Conservation (phyloP, 2,888 invertebrate genomes). For the Deilephila porcellus region DNA sequence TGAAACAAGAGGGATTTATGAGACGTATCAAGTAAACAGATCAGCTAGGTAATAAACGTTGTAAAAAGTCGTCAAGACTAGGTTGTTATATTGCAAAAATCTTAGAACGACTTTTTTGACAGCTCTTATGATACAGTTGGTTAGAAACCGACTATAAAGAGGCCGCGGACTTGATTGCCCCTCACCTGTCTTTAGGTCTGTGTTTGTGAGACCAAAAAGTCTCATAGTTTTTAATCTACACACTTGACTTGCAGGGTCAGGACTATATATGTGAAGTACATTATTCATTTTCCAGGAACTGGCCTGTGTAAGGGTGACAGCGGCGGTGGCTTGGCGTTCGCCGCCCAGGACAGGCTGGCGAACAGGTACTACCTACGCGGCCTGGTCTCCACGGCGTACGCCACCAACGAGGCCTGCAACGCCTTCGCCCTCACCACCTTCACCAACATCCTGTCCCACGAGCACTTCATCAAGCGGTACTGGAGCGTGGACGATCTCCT, state of each 20-base stretch:
- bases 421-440: conserved; percentile 58
- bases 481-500: conserved; percentile 31
- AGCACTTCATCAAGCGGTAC: conserved; percentile 58
- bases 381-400: conserved; percentile 65
- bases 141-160: too few relatives aligned
- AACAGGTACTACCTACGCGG: conserved; percentile 68
- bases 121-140: too few relatives aligned
- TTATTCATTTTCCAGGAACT: conserved; percentile 52
- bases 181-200: too few relatives aligned
- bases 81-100: too few relatives aligned
- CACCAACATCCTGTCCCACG: conserved; percentile 61
- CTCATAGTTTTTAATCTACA: too few relatives aligned
- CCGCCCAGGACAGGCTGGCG: conserved; percentile 48
- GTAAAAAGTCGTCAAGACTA: too few relatives aligned
- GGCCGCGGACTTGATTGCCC: too few relatives aligned
- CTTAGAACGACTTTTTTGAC: too few relatives aligned
- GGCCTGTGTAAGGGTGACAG: conserved; percentile 73
- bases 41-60: too few relatives aligned
- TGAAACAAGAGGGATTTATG: too few relatives aligned
- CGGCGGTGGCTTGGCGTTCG: conserved; percentile 69
- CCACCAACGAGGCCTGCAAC: conserved; percentile 58
- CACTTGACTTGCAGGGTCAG: not conserved
- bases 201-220: too few relatives aligned
- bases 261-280: not conserved
- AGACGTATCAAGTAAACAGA: too few relatives aligned